These are phyloP conservation scores for Incurvaria masculella DNA, from an alignment of 2,888 invertebrate genomes.

Conservation along the genomic window DNA sequence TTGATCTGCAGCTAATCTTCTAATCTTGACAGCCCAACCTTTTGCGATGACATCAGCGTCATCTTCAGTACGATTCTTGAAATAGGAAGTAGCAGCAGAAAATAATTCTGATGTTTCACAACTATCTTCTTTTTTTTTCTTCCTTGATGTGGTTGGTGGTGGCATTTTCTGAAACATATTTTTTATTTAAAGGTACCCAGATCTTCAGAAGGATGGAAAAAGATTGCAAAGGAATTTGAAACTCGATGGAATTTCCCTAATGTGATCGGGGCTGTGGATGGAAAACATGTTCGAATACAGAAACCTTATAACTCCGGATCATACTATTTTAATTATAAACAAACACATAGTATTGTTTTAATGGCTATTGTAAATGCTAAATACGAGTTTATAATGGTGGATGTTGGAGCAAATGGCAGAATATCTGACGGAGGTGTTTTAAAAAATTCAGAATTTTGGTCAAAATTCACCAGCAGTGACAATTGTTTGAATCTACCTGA, in stretches of 20 bases:
- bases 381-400: too few relatives aligned
- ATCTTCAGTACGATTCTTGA: too few relatives aligned
- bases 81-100: slow-evolving; percentile 1
- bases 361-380: too few relatives aligned
- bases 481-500: too few relatives aligned
- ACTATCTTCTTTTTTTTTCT: slow-evolving; percentile 9
- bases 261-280: slow-evolving; percentile 17
- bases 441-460: too few relatives aligned
- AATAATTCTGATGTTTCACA: slow-evolving; percentile 5
- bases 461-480: too few relatives aligned
- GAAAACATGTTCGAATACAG: slow-evolving; percentile 18
- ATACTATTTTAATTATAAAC: slow-evolving; percentile 16
- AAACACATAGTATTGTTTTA: too few relatives aligned
- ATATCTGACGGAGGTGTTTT: too few relatives aligned
- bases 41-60: slow-evolving; percentile 12
- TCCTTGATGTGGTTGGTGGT: neutral
- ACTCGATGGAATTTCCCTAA: slow-evolving; percentile 18
- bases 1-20: slow-evolving; percentile 13
- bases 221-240: slow-evolving; percentile 14
- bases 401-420: too few relatives aligned
- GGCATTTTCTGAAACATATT: too few relatives aligned
- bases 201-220: slow-evolving; percentile 8
- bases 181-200: too few relatives aligned
- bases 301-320: slow-evolving; percentile 15
- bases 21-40: slow-evolving; percentile 14